Percentiles rank a stretch among this genome's conserved stretches.
Conservation (phyloP, 2,113 vertebrate genomes). For the Tichodroma muraria region DNA sequence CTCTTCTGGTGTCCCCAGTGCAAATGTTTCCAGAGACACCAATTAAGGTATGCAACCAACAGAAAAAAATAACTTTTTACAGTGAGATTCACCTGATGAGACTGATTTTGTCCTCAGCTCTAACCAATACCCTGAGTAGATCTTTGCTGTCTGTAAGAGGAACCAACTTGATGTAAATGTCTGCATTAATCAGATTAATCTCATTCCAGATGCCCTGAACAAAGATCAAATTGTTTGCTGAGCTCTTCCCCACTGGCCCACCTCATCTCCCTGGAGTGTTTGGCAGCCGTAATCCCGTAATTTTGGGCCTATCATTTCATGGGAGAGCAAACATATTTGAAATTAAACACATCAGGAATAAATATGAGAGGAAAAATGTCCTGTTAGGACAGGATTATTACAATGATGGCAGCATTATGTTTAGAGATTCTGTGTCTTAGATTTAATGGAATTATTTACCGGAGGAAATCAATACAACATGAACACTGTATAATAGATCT, state of each 20-base stretch:
- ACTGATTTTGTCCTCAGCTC: not conserved
- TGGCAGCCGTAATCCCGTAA: not conserved
- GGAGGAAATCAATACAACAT: not conserved
- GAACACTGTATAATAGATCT: not conserved
- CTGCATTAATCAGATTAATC: not conserved
- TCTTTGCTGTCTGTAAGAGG: not conserved
- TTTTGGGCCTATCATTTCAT: not conserved
- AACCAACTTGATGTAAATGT: not conserved
- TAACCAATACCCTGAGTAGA: not conserved
- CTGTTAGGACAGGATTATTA: not conserved
- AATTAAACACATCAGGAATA: not conserved
- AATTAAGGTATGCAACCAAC: not conserved
- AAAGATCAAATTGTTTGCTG: not conserved
- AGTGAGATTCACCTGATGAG: not conserved
- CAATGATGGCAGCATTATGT: not conserved
- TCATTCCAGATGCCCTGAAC: not conserved
- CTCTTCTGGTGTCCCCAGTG: not conserved
- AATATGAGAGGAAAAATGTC: not conserved
- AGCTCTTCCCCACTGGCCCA: not conserved
- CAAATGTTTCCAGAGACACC: not conserved
- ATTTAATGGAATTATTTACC: not conserved
- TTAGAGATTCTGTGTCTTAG: not conserved
- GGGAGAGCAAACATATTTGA: not conserved
- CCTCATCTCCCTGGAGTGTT: not conserved
- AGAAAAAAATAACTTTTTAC: not conserved